Evolutionary conservation across 2,113 vertebrate species (phyloP).

Genomic region (Elgaria multicarinata): DNA sequence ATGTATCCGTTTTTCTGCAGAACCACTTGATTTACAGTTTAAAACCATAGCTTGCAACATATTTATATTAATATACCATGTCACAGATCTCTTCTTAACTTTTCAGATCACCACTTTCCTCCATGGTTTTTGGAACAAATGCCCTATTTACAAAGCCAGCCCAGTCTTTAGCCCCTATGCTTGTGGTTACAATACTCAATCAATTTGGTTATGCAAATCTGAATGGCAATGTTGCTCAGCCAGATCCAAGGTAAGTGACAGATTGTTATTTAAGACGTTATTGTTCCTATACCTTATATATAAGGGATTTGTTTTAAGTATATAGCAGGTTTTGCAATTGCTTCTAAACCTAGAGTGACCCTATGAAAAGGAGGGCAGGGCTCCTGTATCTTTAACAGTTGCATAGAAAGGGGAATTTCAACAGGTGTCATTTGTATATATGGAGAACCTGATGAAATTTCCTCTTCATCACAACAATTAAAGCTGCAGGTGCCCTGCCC

Average conservation of each 20-base stretch:
- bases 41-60: neutral
- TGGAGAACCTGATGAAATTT: too few relatives aligned
- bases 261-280: neutral
- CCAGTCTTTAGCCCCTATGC: constrained; percentile 89
- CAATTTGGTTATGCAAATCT: constrained; percentile 86
- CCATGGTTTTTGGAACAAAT: constrained; percentile 92
- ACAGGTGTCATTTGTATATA: too few relatives aligned
- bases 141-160: constrained; percentile 92
- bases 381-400: too few relatives aligned
- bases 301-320: constrained; percentile 12
- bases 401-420: too few relatives aligned
- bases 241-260: constrained; percentile 75
- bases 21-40: neutral
- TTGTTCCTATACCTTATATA: neutral
- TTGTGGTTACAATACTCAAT: constrained; percentile 84
- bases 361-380: too few relatives aligned
- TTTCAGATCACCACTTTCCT: constrained; percentile 87
- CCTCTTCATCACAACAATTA: too few relatives aligned
- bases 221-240: constrained; percentile 61
- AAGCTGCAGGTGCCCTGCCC: too few relatives aligned
- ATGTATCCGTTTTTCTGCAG: neutral
- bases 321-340: neutral
- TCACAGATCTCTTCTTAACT: constrained; percentile 10
- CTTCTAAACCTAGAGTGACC: constrained; percentile 40
- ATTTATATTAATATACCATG: neutral